Evolutionary conservation across 2,113 vertebrate genomes (phyloP), one percentile per base, ranked within the genome.

Genomic region (Hippoglossus stenolepis): DNA sequence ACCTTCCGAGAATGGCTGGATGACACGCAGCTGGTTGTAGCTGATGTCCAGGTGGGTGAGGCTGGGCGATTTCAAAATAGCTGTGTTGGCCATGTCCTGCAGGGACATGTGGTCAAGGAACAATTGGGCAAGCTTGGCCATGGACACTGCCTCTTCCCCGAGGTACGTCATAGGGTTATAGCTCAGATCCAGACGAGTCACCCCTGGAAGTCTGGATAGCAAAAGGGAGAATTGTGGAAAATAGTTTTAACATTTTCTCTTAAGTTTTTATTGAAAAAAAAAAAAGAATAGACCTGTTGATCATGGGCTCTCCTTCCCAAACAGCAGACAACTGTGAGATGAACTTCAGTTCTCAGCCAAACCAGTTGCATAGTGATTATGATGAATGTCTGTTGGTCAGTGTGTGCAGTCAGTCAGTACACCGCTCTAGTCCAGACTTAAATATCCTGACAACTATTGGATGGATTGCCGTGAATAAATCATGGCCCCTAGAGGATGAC

Each of bases 121-220:
- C 65, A 99, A 95, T 61, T 96, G 96, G 70, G 94, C 96, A 75
- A 99, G 92, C 0, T 95, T 96, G 0, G 93, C 76, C 95, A 98
- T 96, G 75, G 89, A 94, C 79, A 98, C 86, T 3, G 91, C 94
- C 49, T 98, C 97, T 85, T 99, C 96, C 0, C 95, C 94, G 5
- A 95, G 63, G 0, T 96, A 97, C 5, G 96, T 97, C 94, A 98
- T 96, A 5, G 97, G 97, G 85, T 99, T 99, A 92, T 96, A 94
- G 80, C 97, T 93, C 83, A 99, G 75, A 40, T 99, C 96, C 21
- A 99, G 92, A 0, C 91, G 81, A 1, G 85, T 95, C 73, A 96
- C 87, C 54, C 90, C 92, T 0, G 93, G 87, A 14, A 98, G 93
- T 85, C 95, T 95, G 74, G 38, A 63, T 21, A 5, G 2, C 8